phyloP scores from a whole-genome alignment of 2,888 invertebrate species.

The Synergus itoensis region DNA sequence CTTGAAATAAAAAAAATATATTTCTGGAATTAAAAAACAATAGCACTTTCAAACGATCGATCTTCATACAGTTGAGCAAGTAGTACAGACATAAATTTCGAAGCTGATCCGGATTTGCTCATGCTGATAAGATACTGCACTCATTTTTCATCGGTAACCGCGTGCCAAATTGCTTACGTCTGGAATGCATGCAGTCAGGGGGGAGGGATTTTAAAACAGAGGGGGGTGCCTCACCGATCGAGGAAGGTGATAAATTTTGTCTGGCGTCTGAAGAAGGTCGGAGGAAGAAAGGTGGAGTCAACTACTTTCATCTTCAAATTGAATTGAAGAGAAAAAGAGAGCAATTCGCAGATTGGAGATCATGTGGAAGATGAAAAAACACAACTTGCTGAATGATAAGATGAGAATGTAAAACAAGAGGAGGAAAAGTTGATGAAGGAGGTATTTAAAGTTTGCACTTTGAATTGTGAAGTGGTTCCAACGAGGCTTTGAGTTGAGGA shows the following conservation, averaged over 20 bases:
- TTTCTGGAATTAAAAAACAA: neutral
- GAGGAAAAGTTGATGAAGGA: neutral
- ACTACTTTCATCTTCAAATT: conserved; percentile 14
- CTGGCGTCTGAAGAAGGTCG: conserved; percentile 4
- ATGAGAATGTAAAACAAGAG: neutral
- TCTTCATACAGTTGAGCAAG: conserved; percentile 1
- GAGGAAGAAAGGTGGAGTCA: conserved; percentile 30
- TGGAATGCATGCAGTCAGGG: neutral
- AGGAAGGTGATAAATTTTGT: conserved; percentile 40
- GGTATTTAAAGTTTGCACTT: conserved; percentile 7
- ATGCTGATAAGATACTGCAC: conserved; percentile 40
- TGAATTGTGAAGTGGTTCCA: conserved; percentile 1
- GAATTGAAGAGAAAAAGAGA: neutral
- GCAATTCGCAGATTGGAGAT: neutral
- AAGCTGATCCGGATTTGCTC: neutral
- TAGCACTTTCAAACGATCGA: neutral
- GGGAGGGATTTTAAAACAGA: neutral
- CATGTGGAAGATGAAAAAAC: neutral
- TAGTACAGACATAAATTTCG: conserved; percentile 13
- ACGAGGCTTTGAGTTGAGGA: conserved; percentile 61
- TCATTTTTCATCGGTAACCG: conserved; percentile 32
- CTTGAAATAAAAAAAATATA: too few species aligned
- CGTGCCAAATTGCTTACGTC: conserved; percentile 26
- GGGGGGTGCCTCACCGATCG: conserved; percentile 17
- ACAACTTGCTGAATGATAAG: neutral